Evolutionary conservation across 2,113 vertebrate species (phyloP).

Genomic region (Spea bombifrons): DNA sequence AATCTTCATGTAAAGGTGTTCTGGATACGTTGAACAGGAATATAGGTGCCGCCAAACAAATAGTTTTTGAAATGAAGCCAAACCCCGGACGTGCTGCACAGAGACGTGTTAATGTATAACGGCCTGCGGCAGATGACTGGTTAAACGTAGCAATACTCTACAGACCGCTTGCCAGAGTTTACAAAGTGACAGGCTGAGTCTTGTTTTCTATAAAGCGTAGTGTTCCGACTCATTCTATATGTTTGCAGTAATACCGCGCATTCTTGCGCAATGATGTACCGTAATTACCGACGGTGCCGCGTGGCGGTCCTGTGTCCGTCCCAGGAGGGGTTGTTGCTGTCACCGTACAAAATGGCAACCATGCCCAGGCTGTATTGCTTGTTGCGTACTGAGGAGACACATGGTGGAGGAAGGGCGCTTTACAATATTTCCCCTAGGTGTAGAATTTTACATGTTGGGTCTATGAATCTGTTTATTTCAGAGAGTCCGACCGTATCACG

Average conservation of each 20-base stretch:
- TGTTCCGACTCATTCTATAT: not conserved
- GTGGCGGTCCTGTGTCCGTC: slow-evolving; percentile 1
- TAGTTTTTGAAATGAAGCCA: no score
- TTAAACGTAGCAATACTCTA: not conserved
- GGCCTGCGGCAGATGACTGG: not conserved
- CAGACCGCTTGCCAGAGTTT: not conserved
- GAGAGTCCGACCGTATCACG: no score
- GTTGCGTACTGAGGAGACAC: slow-evolving; percentile 28
- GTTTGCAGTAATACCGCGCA: not conserved
- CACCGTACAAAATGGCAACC: not conserved
- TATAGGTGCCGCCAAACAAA: no score
- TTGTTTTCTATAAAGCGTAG: not conserved
- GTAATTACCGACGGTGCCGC: not conserved
- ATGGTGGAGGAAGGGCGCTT: slow-evolving; percentile 25
- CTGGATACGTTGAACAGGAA: no score
- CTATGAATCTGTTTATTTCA: slow-evolving; percentile 6
- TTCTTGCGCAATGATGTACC: slow-evolving; percentile 13
- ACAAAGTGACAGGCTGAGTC: not conserved
- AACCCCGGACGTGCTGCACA: no score
- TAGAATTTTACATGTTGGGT: slow-evolving; percentile 29
- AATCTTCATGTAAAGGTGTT: no score
- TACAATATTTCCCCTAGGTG: slow-evolving; percentile 19
- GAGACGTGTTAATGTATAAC: no score
- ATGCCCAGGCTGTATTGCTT: slow-evolving; percentile 13
- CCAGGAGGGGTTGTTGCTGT: not conserved